Percentiles rank a stretch among this genome's conserved stretches.
Evolutionary conservation across 2,888 invertebrate genomes (phyloP).

Genomic region (Drosophila neutralis): DNA sequence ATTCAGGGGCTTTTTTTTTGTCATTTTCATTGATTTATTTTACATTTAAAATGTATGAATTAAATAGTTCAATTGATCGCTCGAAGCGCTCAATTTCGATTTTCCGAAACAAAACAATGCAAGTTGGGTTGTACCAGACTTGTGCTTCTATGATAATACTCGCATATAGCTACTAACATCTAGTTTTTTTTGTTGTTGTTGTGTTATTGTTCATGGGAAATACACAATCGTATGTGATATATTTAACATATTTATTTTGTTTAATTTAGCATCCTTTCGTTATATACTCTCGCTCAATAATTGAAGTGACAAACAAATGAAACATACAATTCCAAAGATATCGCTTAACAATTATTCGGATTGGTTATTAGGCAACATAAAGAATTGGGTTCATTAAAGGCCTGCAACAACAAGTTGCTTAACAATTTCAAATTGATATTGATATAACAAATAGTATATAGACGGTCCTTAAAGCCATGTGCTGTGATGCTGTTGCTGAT

Average conservation of each 20-base stretch:
- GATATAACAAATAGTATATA: constrained; percentile 51
- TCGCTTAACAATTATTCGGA: constrained; percentile 26
- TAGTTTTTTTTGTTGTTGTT: constrained; percentile 20
- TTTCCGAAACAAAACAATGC: constrained; percentile 35
- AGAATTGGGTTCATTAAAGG: constrained; percentile 9
- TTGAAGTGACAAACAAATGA: constrained; percentile 39
- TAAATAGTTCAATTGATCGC: constrained; percentile 36
- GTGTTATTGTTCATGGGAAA: constrained; percentile 46
- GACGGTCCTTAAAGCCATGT: constrained; percentile 45
- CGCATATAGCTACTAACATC: constrained; percentile 43
- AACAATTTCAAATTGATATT: constrained; percentile 52
- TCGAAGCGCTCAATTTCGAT: constrained; percentile 35
- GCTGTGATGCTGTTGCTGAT: constrained; percentile 39
- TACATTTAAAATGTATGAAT: constrained; percentile 75
- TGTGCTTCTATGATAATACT: constrained; percentile 48
- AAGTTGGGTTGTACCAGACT: constrained; percentile 28
- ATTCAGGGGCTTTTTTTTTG: constrained; percentile 59
- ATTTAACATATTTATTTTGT: constrained; percentile 44
- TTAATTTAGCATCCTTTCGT: constrained; percentile 47
- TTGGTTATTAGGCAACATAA: constrained; percentile 17
- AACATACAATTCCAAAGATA: constrained; percentile 28
- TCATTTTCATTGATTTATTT: constrained; percentile 47
- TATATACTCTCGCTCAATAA: constrained; percentile 52
- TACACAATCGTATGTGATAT: constrained; percentile 42
- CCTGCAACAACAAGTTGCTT: constrained; percentile 6